Evolutionary conservation across 1,140 invertebrate species (phyloP).

Genomic region (Drosophila eugracilis): DNA sequence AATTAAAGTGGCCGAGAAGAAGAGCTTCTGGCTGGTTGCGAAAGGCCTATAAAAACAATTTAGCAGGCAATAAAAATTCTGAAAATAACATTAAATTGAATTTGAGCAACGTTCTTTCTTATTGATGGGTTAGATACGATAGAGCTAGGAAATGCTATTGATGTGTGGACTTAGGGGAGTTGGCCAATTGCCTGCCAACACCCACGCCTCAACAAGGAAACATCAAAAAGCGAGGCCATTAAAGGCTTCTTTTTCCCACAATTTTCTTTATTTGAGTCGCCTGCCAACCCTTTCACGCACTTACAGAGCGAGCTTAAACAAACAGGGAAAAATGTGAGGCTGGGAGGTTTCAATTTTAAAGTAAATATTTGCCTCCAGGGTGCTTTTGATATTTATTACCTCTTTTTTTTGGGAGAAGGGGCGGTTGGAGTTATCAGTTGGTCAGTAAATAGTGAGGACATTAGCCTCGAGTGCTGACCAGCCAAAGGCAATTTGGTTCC

Average conservation of each 20-base stretch:
- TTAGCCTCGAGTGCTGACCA: conserved; percentile 59
- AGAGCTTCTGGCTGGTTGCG: conserved; percentile 18
- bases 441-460: conserved; percentile 68
- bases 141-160: conserved; percentile 41
- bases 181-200: conserved; percentile 58
- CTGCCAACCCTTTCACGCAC: conserved; percentile 76
- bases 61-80: conserved; percentile 77
- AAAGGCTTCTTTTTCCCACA: conserved; percentile 57
- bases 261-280: conserved; percentile 27
- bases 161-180: conserved; percentile 31
- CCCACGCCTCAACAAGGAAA: conserved; percentile 58
- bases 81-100: conserved; percentile 77
- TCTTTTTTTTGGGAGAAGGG: conserved; percentile 2
- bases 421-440: conserved; percentile 14
- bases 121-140: conserved; percentile 44
- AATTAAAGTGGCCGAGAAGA: conserved; percentile 65
- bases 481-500: conserved; percentile 67
- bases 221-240: conserved; percentile 75
- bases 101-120: conserved; percentile 42
- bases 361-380: conserved; percentile 84
- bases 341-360: conserved; percentile 74
- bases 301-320: conserved; percentile 69
- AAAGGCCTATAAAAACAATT: conserved; percentile 80
- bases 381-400: conserved; percentile 84
- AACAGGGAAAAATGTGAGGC: conserved; percentile 34